phyloP scores from a whole-genome alignment of 2,113 vertebrate genomes.

The Hemibagrus wyckioides region DNA sequence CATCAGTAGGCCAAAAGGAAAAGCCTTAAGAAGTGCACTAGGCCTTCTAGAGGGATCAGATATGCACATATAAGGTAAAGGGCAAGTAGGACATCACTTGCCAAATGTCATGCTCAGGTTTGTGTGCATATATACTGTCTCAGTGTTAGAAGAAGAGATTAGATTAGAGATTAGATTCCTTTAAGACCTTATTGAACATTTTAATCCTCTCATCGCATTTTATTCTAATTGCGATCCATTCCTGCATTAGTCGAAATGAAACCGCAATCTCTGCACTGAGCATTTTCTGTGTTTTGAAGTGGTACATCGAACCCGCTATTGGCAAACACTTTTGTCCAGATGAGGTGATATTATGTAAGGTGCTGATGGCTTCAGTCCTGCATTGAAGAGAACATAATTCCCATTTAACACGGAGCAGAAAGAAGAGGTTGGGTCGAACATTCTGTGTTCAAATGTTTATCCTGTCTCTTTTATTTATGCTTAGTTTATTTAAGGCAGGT shows the following conservation, averaged over 20 bases:
- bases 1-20: not conserved
- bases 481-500: not conserved
- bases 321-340: not conserved
- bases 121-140: slow-evolving; percentile 11
- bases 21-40: not conserved
- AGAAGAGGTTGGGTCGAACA: not conserved
- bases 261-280: slow-evolving; percentile 1
- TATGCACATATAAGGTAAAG: slow-evolving; percentile 8
- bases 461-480: not conserved
- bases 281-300: not conserved
- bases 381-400: not conserved
- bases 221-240: slow-evolving; percentile 29
- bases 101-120: slow-evolving; percentile 28
- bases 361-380: not conserved
- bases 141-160: slow-evolving; percentile 38
- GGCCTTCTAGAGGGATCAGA: not conserved
- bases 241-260: slow-evolving; percentile 18
- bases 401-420: not conserved
- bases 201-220: slow-evolving; percentile 31
- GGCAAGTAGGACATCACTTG: slow-evolving; percentile 3
- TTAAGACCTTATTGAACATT: slow-evolving; percentile 45
- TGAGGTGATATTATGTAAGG: not conserved
- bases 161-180: slow-evolving; percentile 38
- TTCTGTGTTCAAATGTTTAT: not conserved
- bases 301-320: not conserved